Conservation (phyloP, 2,113 vertebrate genomes). For the Pteruthius melanotis region DNA sequence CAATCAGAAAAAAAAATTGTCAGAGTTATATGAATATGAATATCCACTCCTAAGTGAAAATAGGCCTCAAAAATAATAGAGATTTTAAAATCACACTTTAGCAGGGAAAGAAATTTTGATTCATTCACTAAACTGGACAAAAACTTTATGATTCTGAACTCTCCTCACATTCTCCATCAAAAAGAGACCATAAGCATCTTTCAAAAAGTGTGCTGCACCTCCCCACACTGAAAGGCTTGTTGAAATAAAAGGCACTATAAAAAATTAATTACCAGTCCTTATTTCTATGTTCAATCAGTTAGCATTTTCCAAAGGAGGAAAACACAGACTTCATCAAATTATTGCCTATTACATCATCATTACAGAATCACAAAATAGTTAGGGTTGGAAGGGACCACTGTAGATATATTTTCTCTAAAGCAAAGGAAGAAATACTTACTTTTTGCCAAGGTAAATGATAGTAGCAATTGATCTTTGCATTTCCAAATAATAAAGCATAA, state of each 20-base stretch:
- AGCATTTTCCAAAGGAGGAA: not conserved
- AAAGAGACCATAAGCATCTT: not conserved
- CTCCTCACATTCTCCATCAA: not conserved
- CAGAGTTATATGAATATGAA: not conserved
- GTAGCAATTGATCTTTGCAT: not conserved
- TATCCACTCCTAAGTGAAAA: not conserved
- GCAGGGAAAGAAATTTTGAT: not conserved
- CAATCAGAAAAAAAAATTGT: not conserved
- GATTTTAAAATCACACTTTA: not conserved
- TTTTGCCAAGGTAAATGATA: not conserved
- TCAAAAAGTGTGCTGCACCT: not conserved
- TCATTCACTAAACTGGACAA: not conserved
- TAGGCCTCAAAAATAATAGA: not conserved
- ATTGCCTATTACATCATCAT: not conserved
- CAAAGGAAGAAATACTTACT: not conserved
- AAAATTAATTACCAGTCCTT: not conserved
- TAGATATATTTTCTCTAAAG: not conserved
- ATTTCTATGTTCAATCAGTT: not conserved
- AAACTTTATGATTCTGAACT: not conserved
- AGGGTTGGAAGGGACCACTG: not conserved
- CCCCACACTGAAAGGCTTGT: not conserved
- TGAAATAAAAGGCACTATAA: not conserved
- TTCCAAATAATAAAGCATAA: not conserved
- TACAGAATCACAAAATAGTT: not conserved
- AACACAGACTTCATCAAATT: not conserved